Conservation (phyloP, 2,113 vertebrate genomes). For the Hippotragus niger region DNA sequence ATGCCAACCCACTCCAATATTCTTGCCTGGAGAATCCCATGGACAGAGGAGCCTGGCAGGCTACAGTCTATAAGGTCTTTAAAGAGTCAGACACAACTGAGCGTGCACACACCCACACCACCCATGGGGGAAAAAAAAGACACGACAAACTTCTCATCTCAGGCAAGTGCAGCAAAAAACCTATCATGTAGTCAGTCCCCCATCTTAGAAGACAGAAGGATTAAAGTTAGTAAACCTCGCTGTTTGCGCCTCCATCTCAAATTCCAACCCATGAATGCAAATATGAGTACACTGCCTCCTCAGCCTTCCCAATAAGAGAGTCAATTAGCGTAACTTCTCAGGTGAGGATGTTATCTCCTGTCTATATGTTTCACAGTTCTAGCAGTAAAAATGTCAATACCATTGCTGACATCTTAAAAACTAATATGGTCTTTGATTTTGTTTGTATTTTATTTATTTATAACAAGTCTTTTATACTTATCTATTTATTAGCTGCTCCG, state of each 20-base stretch:
- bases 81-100: not conserved
- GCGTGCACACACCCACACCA: not conserved
- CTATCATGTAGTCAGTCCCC: not conserved
- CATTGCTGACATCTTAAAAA: conserved; percentile 6
- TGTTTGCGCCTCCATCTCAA: not conserved
- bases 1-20: not conserved
- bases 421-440: not conserved
- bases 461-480: not conserved
- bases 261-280: not conserved
- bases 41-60: not conserved
- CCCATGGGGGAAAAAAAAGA: not conserved
- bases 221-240: not conserved
- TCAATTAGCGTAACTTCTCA: not conserved
- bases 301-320: not conserved
- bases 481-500: not conserved
- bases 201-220: not conserved
- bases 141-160: not conserved
- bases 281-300: not conserved
- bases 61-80: not conserved
- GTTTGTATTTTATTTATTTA: not conserved
- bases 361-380: not conserved
- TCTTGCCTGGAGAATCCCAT: not conserved
- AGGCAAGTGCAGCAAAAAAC: not conserved
- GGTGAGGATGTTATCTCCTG: not conserved
- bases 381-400: not conserved